Base-by-base conservation (phyloP, 2,888 invertebrate genomes). In the Brachylomia viminalis region DNA sequence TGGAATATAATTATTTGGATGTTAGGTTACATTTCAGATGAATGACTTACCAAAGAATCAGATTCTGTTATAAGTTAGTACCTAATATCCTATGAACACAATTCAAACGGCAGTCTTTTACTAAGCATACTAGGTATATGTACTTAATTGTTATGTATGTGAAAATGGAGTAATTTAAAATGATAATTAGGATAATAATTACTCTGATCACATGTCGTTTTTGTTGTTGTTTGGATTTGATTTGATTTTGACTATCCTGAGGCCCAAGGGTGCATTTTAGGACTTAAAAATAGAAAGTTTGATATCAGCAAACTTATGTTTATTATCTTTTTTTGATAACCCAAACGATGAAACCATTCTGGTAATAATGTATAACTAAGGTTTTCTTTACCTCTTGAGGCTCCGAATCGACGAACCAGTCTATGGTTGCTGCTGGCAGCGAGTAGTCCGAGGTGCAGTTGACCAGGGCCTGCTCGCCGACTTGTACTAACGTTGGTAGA, bases 361-460 rank as follows among this genome's bases (percentile, higher is more conserved):
- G 23, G 15, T 30, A 15, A 30, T 30, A 8, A 5, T 47, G 8
- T 27, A 20, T 13, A 13, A 47, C 0, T 45, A 23, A 27, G 30
- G n/a, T 4, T 64, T 23, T 33, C 64, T 91, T 88, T 72, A 96
- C 96, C 94, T 96, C 96, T 80, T 96, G 96, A 1, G 93, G 94
- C 73, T 95, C 95, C 0, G 92, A 91, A 85, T 96, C 96, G 64
- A 96, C 95, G 80, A 95, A 96, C 96, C 96, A 96, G 91, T 96
- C 95, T 71, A 96, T 93, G 4, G 87, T 92, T 15, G 96, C 96
- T 0, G 94, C 93, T 15, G 96, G 96, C 15, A 96, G 89, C 0
- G 96, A 95, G 90, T 96, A 95, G 90, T 96, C 96, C 0, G 96
- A 95, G 0, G 96, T 96, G 88, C 96, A 96, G 93, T 96, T 96